Conservation (phyloP, 2,113 vertebrate genomes). For the Strix aluco region DNA sequence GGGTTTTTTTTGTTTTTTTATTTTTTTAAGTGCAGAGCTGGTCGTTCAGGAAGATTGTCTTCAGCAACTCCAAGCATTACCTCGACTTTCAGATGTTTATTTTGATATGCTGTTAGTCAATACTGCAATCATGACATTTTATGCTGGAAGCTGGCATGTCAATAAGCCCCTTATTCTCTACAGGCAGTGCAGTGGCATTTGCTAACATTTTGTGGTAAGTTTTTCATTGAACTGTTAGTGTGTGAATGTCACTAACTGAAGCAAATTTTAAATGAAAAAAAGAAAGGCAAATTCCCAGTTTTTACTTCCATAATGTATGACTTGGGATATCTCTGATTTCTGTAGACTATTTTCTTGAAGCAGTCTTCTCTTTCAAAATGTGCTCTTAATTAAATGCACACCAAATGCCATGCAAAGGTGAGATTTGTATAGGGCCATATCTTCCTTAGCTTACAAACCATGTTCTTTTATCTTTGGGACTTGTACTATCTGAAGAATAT, state of each 20-base stretch:
- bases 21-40: background rate
- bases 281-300: background rate
- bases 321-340: background rate
- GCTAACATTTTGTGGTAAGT: background rate
- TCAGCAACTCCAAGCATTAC: background rate
- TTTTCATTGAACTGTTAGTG: slow-evolving; percentile 15
- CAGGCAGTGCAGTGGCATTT: slow-evolving; percentile 53
- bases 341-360: background rate
- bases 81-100: slow-evolving; percentile 38
- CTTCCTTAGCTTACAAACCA: background rate
- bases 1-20: background rate
- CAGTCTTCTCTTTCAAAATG: background rate
- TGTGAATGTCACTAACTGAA: slow-evolving; percentile 41
- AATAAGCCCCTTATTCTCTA: slow-evolving; percentile 57
- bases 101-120: slow-evolving; percentile 56
- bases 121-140: slow-evolving; percentile 62
- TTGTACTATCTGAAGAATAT: background rate
- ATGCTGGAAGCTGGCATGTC: slow-evolving; percentile 28
- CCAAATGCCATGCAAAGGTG: background rate
- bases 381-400: background rate
- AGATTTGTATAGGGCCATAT: background rate
- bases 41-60: slow-evolving; percentile 6
- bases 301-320: background rate
- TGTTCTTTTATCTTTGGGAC: background rate
- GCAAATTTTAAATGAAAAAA: background rate